Percentiles rank a stretch among this genome's conserved stretches.
Evolutionary conservation across 2,888 invertebrate species (phyloP).

Genomic region (Petrolisthes cinctipes): DNA sequence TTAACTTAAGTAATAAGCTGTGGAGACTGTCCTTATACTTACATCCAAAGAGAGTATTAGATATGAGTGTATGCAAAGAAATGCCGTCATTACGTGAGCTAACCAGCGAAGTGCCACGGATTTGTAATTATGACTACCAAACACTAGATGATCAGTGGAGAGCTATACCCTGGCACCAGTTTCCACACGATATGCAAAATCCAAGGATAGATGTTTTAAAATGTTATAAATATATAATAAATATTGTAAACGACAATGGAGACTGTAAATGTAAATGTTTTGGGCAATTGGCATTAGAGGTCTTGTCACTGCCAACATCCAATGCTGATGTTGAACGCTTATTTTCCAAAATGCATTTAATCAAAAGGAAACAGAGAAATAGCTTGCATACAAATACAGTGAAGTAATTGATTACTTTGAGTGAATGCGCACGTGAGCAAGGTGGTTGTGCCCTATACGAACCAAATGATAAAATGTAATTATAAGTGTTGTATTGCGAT

Average conservation of each 20-base stretch:
- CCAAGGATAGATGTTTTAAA: not conserved
- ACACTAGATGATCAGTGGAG: slow-evolving; percentile 14
- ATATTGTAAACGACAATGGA: not conserved
- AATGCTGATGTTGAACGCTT: not conserved
- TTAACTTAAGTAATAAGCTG: not conserved
- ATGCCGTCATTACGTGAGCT: not conserved
- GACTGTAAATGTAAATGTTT: not conserved
- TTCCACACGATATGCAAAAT: not conserved
- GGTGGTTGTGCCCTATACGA: not conserved
- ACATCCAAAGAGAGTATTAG: too few relatives aligned
- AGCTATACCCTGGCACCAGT: not conserved
- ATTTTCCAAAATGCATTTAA: not conserved
- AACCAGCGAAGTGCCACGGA: not conserved
- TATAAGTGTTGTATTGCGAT: too few relatives aligned
- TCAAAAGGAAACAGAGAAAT: not conserved
- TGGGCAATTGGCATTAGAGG: not conserved
- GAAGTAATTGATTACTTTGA: not conserved
- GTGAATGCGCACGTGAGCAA: not conserved
- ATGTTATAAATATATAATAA: not conserved
- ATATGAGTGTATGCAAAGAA: not conserved
- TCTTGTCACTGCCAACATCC: not conserved
- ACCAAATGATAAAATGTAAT: not conserved
- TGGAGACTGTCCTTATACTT: not conserved
- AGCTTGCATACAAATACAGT: not conserved
- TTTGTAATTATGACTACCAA: slow-evolving; percentile 12